These are phyloP conservation scores for Melierax canorus DNA, from an alignment of 2,113 vertebrate genomes.

Conservation along the genomic window DNA sequence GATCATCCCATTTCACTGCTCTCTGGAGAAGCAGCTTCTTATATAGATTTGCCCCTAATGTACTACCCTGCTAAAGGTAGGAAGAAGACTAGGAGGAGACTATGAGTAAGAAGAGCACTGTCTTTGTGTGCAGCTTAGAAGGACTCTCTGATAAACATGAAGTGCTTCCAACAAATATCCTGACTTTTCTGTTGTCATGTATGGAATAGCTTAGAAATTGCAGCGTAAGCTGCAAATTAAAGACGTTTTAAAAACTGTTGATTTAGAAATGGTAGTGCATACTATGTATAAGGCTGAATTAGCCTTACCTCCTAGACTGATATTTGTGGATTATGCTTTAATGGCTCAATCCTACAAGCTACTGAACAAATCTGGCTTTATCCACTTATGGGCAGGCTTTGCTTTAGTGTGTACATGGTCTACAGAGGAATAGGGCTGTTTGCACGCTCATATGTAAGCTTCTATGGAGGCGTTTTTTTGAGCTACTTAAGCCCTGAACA, in stretches of 20 bases:
- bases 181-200: background rate
- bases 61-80: background rate
- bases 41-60: background rate
- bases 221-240: background rate
- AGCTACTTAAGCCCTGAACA: background rate
- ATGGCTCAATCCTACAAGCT: background rate
- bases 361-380: background rate
- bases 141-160: background rate
- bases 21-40: background rate
- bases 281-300: background rate
- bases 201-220: background rate
- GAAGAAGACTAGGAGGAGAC: background rate
- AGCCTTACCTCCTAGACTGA: background rate
- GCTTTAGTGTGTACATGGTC: fast-evolving
- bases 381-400: background rate
- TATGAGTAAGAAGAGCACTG: background rate
- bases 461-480: fast-evolving
- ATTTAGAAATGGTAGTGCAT: background rate
- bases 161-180: background rate
- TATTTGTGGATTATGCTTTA: background rate
- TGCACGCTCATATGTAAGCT: background rate
- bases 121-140: background rate
- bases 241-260: background rate
- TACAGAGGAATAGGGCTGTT: background rate
- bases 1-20: background rate